Evolutionary conservation across 2,888 invertebrate species (phyloP).

Genomic region (Plagodis pulveraria): DNA sequence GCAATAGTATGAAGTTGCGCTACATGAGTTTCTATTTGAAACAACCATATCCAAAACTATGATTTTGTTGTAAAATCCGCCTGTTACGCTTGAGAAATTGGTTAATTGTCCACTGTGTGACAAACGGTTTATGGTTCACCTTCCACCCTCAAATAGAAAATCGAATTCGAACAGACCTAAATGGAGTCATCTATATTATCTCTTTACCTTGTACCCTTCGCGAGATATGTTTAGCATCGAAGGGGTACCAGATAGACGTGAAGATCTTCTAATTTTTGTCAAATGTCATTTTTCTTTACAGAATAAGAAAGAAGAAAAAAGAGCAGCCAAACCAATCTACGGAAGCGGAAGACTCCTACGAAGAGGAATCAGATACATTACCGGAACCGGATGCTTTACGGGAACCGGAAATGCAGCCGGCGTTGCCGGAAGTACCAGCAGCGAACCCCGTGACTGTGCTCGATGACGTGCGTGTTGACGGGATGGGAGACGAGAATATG

Average conservation of each 20-base stretch:
- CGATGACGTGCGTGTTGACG: not conserved
- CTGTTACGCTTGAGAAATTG: too few species aligned
- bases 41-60: slow-evolving; percentile 76
- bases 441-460: not conserved
- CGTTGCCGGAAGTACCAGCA: not conserved
- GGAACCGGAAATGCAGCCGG: slow-evolving; percentile 13
- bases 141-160: too few species aligned
- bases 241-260: not conserved
- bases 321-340: slow-evolving; percentile 8
- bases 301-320: slow-evolving; percentile 33
- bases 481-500: slow-evolving; percentile 9
- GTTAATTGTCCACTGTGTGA: slow-evolving; percentile 69
- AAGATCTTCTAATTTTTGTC: not conserved
- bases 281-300: slow-evolving; percentile 9
- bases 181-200: not conserved
- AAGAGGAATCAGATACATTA: slow-evolving; percentile 22
- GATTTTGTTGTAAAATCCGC: too few species aligned
- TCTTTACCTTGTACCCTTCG: too few species aligned
- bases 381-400: slow-evolving; percentile 18
- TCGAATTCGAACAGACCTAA: too few species aligned
- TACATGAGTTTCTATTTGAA: slow-evolving; percentile 72
- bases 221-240: not conserved
- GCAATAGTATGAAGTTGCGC: slow-evolving; percentile 77
- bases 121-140: too few species aligned
- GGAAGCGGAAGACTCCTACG: slow-evolving; percentile 28